Conservation (phyloP, 2,113 vertebrate genomes). For the Semicossyphus pulcher region DNA sequence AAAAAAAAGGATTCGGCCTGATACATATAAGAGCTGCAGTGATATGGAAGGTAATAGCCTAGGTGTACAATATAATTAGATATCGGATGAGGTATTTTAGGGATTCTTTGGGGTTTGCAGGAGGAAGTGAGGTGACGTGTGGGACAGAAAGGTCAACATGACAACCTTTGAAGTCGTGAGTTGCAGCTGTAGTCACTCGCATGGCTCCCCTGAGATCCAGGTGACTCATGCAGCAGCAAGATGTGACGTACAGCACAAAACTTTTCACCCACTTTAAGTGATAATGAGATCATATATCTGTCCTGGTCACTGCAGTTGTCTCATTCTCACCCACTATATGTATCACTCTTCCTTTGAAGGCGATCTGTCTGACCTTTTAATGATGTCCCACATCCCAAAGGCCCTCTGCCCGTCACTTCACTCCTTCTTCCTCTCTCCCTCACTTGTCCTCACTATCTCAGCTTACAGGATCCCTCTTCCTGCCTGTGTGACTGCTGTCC, state of each 20-base stretch:
- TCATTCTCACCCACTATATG: background rate
- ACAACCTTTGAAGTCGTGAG: conserved; percentile 17
- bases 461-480: conserved; percentile 23
- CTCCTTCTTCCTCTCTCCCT: conserved; percentile 34
- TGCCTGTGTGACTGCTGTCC: conserved; percentile 43
- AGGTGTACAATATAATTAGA: conserved; percentile 28
- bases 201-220: conserved; percentile 27
- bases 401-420: conserved; percentile 12
- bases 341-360: conserved; percentile 17
- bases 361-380: conserved; percentile 36
- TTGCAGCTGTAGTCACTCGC: background rate
- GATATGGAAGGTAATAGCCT: background rate
- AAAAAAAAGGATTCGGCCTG: background rate
- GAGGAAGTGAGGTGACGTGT: conserved; percentile 1
- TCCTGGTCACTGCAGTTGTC: background rate
- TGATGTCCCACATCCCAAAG: conserved; percentile 33
- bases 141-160: conserved; percentile 17
- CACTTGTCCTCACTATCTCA: conserved; percentile 53
- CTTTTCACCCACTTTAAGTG: conserved; percentile 6
- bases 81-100: background rate
- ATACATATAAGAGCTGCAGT: background rate
- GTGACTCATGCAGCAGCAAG: conserved; percentile 47
- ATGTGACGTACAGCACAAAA: conserved; percentile 27
- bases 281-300: conserved; percentile 25
- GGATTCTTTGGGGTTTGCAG: background rate